Percentiles rank a stretch among this genome's conserved stretches.
phyloP scores from a whole-genome alignment of 2,888 invertebrate species.

The Epirrhoe alternata region DNA sequence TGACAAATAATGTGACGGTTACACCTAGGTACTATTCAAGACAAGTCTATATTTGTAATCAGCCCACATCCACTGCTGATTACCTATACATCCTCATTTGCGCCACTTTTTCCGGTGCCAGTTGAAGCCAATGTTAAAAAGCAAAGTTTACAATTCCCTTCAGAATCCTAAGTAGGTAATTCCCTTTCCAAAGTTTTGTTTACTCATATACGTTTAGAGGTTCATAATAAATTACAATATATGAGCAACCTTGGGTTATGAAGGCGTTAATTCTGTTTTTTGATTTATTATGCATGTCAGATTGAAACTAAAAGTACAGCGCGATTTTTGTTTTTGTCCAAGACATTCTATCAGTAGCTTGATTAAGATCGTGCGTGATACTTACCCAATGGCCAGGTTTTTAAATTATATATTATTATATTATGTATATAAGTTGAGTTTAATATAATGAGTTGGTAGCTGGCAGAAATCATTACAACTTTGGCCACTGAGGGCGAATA shows the following conservation, averaged over 20 bases:
- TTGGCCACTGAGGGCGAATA: slow-evolving; percentile 7
- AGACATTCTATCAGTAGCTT: background rate
- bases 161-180: no score
- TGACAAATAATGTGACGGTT: no score
- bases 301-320: background rate
- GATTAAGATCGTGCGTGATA: background rate
- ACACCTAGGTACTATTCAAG: no score
- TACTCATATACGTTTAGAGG: background rate
- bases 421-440: background rate
- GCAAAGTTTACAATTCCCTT: no score
- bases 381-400: background rate
- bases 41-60: no score
- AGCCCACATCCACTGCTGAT: no score
- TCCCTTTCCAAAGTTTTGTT: background rate
- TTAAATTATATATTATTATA: slow-evolving; percentile 3
- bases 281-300: background rate
- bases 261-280: background rate
- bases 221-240: background rate
- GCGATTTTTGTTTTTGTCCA: background rate
- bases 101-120: no score
- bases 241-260: background rate
- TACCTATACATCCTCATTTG: no score
- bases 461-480: slow-evolving; percentile 14
- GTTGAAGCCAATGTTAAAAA: no score
- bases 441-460: background rate